A percentile compares a stretch with the other conserved stretches of the same genome.
These are phyloP conservation scores for Drosophila koepferae DNA, from an alignment of 2,888 invertebrate species.

Conservation along the genomic window DNA sequence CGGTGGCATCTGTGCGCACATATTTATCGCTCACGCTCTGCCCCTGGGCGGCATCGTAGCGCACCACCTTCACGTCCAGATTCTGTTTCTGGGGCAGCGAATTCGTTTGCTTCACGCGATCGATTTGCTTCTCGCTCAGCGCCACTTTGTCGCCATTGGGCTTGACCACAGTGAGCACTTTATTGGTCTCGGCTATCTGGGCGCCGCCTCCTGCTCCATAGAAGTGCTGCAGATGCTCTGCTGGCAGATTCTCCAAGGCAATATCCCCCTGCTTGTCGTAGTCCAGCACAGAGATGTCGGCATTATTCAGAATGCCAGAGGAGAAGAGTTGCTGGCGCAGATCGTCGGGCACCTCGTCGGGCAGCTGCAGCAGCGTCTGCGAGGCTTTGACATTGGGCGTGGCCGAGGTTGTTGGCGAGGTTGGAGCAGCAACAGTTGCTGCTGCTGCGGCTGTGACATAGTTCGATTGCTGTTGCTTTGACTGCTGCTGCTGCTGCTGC, in stretches of 20 bases:
- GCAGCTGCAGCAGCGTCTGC: slow-evolving; percentile 87
- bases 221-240: slow-evolving; percentile 94
- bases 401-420: slow-evolving; percentile 31
- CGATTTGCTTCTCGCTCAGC: slow-evolving; percentile 86
- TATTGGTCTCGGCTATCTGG: slow-evolving; percentile 90
- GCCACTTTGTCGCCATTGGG: slow-evolving; percentile 88
- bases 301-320: slow-evolving; percentile 94
- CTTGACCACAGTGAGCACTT: slow-evolving; percentile 88
- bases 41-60: slow-evolving; percentile 91
- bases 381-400: slow-evolving; percentile 68
- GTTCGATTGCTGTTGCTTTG: slow-evolving; percentile 12
- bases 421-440: slow-evolving; percentile 4
- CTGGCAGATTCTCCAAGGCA: slow-evolving; percentile 92
- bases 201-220: slow-evolving; percentile 93
- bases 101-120: slow-evolving; percentile 83
- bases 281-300: slow-evolving; percentile 94
- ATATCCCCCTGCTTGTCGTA: slow-evolving; percentile 95
- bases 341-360: slow-evolving; percentile 95
- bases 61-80: slow-evolving; percentile 94
- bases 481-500: slow-evolving; percentile 3
- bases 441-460: slow-evolving; percentile 21
- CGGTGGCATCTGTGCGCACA: slow-evolving; percentile 89
- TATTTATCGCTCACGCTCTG: slow-evolving; percentile 91
- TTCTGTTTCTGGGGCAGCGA: slow-evolving; percentile 86
- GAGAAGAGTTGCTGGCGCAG: slow-evolving; percentile 92